Percentiles rank a stretch among this genome's conserved stretches.
Evolutionary conservation across 2,888 invertebrate species (phyloP).

Genomic region (Meta bourneti): DNA sequence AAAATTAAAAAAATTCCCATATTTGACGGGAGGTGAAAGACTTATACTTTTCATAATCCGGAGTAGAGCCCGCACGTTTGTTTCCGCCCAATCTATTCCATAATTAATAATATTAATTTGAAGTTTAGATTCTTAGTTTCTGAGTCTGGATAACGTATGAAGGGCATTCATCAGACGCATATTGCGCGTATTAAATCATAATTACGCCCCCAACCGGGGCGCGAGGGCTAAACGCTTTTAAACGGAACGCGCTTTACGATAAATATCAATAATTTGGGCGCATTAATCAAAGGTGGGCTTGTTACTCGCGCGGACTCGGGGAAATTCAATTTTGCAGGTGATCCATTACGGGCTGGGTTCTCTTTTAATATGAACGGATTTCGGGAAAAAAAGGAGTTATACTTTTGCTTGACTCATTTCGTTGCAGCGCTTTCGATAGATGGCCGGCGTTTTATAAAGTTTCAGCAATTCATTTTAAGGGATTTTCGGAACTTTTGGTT

Average conservation of each 20-base stretch:
- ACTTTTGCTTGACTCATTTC: conserved; percentile 71
- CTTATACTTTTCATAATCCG: conserved; percentile 52
- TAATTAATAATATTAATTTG: conserved; percentile 75
- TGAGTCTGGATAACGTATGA: conserved; percentile 62
- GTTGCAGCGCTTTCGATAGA: conserved; percentile 40
- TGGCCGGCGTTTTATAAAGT: conserved; percentile 74
- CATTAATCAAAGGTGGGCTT: conserved; percentile 74
- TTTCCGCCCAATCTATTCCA: conserved; percentile 72
- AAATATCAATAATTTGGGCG: conserved; percentile 75
- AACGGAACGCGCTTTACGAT: conserved; percentile 74
- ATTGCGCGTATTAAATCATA: conserved; percentile 76
- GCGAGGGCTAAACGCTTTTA: conserved; percentile 66
- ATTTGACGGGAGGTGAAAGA: conserved; percentile 35
- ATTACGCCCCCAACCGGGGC: conserved; percentile 66
- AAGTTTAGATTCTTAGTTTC: conserved; percentile 71
- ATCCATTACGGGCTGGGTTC: conserved; percentile 66
- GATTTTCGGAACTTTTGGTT: conserved; percentile 57
- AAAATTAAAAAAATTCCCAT: conserved; percentile 12
- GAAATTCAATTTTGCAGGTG: conserved; percentile 75
- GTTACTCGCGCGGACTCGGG: conserved; percentile 34
- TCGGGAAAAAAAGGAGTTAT: conserved; percentile 37
- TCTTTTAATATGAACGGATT: conserved; percentile 74
- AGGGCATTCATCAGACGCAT: conserved; percentile 66
- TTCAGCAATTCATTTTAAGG: conserved; percentile 61
- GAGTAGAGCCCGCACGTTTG: background rate